A percentile compares a stretch with the other conserved stretches of the same genome.
Conservation (phyloP, 2,113 vertebrate species). For the Naja naja region DNA sequence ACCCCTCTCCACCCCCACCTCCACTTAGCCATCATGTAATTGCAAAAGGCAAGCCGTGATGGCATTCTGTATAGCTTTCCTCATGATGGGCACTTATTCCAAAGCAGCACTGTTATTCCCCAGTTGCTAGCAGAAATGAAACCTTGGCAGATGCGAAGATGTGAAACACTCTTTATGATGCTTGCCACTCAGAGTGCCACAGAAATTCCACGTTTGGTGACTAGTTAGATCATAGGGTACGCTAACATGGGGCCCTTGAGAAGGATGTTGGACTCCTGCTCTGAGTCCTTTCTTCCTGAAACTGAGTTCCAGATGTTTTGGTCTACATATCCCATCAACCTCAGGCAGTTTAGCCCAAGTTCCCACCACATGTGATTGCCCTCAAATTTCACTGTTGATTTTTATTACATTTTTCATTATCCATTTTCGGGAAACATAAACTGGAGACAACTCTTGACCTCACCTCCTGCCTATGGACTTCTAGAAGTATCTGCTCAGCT, state of each 20-base stretch:
- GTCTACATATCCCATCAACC: background rate
- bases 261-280: background rate
- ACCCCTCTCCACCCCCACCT: slow-evolving; percentile 15
- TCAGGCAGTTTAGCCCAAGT: background rate
- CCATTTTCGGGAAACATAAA: background rate
- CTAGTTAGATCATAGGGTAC: background rate
- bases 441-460: background rate
- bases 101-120: background rate
- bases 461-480: background rate
- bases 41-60: background rate
- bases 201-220: background rate
- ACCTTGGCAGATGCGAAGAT: background rate
- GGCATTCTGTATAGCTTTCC: background rate
- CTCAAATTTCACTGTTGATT: background rate
- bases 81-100: no score
- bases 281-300: background rate
- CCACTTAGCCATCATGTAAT: slow-evolving; percentile 1
- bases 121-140: background rate
- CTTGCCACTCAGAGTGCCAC: background rate
- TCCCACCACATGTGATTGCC: background rate
- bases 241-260: background rate
- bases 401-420: background rate
- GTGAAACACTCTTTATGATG: background rate
- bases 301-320: background rate
- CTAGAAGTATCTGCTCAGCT: background rate